A percentile compares a stretch with the other conserved stretches of the same genome.
Evolutionary conservation across 2,797 vertebrate species (phyloP).

Genomic region (Pangasius mekongensis): DNA sequence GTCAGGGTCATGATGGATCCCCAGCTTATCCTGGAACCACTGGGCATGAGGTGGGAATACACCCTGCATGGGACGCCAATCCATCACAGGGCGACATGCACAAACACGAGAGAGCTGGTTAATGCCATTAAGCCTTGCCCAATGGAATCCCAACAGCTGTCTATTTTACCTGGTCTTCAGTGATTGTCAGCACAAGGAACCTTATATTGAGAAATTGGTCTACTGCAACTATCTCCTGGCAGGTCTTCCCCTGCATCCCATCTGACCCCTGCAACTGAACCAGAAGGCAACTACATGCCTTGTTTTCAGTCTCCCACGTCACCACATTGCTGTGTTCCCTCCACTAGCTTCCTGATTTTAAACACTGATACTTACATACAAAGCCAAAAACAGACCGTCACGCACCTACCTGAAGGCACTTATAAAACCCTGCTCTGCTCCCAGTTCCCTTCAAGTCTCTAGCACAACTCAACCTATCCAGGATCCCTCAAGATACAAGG

Average conservation of each 20-base stretch:
- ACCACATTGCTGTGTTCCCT: not conserved
- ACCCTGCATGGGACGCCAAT: not conserved
- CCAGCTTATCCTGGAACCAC: not conserved
- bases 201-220: not conserved
- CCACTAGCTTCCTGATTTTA: not conserved
- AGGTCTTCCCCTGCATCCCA: not conserved
- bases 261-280: not conserved
- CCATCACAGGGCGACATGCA: not conserved
- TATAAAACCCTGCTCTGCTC: not conserved
- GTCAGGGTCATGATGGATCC: not conserved
- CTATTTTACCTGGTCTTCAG: too few species aligned
- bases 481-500: not conserved
- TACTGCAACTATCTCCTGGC: not conserved
- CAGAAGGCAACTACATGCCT: not conserved
- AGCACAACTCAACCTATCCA: not conserved
- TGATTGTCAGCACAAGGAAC: not conserved
- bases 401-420: not conserved
- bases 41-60: not conserved
- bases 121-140: too few species aligned
- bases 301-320: too few species aligned
- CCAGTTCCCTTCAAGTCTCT: not conserved
- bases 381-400: not conserved
- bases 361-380: not conserved
- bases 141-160: too few species aligned
- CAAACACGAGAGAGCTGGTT: not conserved